Percentiles rank a stretch among this genome's conserved stretches.
phyloP scores from a whole-genome alignment of 1,140 invertebrate species.

The Drosophila kikkawai region DNA sequence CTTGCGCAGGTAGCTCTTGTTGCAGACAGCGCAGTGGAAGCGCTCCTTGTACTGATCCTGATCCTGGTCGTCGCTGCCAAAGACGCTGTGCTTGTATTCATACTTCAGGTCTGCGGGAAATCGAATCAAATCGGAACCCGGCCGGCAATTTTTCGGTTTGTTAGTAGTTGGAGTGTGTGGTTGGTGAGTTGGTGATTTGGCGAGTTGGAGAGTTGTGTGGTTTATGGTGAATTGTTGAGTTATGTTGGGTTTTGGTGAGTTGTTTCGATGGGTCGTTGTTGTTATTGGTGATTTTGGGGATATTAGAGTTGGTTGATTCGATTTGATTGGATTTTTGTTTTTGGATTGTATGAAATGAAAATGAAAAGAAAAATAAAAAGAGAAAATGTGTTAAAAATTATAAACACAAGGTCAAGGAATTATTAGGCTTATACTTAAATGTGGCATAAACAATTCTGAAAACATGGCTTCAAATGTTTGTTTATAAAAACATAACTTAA shows the following conservation, averaged over 20 bases:
- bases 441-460: slow-evolving; percentile 33
- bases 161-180: slow-evolving; percentile 31
- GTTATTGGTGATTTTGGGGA: slow-evolving; percentile 22
- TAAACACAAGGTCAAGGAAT: slow-evolving; percentile 56
- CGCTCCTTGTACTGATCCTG: slow-evolving; percentile 67
- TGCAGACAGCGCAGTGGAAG: slow-evolving; percentile 88
- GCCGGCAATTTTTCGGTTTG: slow-evolving; percentile 3
- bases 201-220: slow-evolving; percentile 7
- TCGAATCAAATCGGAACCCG: slow-evolving; percentile 35
- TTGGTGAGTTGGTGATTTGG: slow-evolving; percentile 18
- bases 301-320: slow-evolving; percentile 42
- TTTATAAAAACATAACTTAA: slow-evolving; percentile 42
- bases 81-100: slow-evolving; percentile 67
- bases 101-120: slow-evolving; percentile 52
- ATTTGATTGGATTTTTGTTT: slow-evolving; percentile 46
- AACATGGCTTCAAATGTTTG: slow-evolving; percentile 26
- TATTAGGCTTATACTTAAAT: slow-evolving; percentile 44
- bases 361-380: slow-evolving; percentile 83
- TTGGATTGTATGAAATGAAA: slow-evolving; percentile 77
- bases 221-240: slow-evolving; percentile 9
- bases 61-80: slow-evolving; percentile 53
- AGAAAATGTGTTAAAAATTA: slow-evolving; percentile 77
- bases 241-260: slow-evolving; percentile 10
- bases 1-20: slow-evolving; percentile 88
- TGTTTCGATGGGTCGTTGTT: slow-evolving; percentile 13